phyloP scores from a whole-genome alignment of 2,113 vertebrate genomes.

The Clarias magur region DNA sequence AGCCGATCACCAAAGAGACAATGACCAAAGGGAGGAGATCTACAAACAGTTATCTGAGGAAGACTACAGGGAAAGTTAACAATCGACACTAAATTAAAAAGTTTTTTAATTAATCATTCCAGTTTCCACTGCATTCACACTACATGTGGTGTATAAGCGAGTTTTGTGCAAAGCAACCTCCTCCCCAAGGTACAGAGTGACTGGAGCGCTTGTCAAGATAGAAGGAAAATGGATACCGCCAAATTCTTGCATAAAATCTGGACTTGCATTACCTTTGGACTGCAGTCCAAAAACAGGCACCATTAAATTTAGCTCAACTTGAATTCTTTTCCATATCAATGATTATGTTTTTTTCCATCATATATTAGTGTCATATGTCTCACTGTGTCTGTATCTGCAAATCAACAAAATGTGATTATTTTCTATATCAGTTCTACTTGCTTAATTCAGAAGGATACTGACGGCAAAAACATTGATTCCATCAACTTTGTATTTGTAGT shows the following conservation, averaged over 20 bases:
- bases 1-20: constrained; percentile 80
- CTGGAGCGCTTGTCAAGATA: too few relatives aligned
- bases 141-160: not conserved
- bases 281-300: too few relatives aligned
- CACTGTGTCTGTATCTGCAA: too few relatives aligned
- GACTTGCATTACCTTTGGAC: too few relatives aligned
- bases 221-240: too few relatives aligned
- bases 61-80: constrained; percentile 23
- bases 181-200: not conserved
- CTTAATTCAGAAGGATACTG: constrained; percentile 73
- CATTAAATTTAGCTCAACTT: too few relatives aligned
- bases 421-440: not conserved
- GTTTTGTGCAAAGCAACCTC: not conserved
- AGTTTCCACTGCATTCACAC: not conserved
- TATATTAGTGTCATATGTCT: too few relatives aligned
- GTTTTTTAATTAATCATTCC: not conserved
- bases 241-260: too few relatives aligned
- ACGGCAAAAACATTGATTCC: constrained; percentile 81
- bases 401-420: too few relatives aligned
- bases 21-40: constrained; percentile 83
- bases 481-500: constrained; percentile 82
- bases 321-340: too few relatives aligned
- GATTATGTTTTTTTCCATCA: too few relatives aligned
- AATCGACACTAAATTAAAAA: not conserved
- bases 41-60: constrained; percentile 66